phyloP scores from a whole-genome alignment of 1,140 invertebrate species.

The Penaeus japonicus region DNA sequence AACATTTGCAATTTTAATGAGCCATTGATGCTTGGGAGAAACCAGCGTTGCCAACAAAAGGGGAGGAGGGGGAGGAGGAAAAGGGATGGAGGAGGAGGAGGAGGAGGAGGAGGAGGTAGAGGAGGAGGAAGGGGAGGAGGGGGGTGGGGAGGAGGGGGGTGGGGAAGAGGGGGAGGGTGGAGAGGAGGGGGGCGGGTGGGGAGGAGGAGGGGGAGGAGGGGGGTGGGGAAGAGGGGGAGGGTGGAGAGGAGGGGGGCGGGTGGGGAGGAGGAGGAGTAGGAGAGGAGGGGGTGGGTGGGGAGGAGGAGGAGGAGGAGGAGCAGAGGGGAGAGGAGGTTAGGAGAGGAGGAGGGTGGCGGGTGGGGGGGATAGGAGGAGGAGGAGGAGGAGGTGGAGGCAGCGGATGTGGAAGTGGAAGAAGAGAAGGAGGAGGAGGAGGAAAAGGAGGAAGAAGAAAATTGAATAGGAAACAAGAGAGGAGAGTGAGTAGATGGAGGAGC shows the following conservation, averaged over 20 bases:
- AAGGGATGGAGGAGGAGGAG: not conserved
- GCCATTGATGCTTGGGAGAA: conserved; percentile 11
- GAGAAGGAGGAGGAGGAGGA: not conserved
- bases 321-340: not conserved
- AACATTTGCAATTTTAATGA: conserved; percentile 43
- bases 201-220: not conserved
- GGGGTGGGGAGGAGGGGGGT: not conserved
- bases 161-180: too few species aligned
- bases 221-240: too few species aligned
- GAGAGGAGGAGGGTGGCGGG: not conserved
- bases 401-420: too few species aligned
- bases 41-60: conserved; percentile 4
- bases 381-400: not conserved
- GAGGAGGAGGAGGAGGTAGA: not conserved
- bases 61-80: not conserved
- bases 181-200: not conserved
- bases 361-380: not conserved
- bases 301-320: not conserved
- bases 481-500: not conserved
- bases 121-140: not conserved
- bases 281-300: not conserved
- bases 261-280: not conserved
- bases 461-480: not conserved
- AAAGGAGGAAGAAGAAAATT: not conserved
- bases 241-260: not conserved